Evolutionary conservation across 2,888 invertebrate species (phyloP).

Genomic region (Pandemis cinnamomeana): DNA sequence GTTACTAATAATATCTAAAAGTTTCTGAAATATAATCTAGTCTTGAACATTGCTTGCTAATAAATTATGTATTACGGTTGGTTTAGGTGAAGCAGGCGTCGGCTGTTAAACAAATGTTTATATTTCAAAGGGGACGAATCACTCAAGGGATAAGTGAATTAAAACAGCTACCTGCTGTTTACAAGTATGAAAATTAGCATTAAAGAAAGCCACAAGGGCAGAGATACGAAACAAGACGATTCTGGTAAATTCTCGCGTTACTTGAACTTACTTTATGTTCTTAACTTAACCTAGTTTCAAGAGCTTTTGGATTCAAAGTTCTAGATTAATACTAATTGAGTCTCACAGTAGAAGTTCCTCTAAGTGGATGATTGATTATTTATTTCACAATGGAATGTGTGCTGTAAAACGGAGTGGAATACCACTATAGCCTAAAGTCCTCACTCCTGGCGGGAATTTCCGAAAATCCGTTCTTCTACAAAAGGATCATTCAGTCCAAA

Average conservation of each 20-base stretch:
- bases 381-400: too few species aligned
- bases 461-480: too few species aligned
- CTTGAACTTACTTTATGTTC: background rate
- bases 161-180: conserved; percentile 24
- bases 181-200: conserved; percentile 35
- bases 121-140: conserved; percentile 33
- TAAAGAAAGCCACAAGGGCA: conserved; percentile 27
- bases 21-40: conserved; percentile 11
- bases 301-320: too few species aligned
- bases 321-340: too few species aligned
- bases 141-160: conserved; percentile 32
- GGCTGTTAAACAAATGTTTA: conserved; percentile 38
- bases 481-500: too few species aligned
- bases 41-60: conserved; percentile 1
- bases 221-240: background rate
- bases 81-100: conserved; percentile 22
- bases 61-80: conserved; percentile 31
- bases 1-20: background rate
- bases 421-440: too few species aligned
- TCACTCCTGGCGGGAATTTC: too few species aligned
- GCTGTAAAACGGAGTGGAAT: too few species aligned
- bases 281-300: background rate
- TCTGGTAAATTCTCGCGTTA: background rate
- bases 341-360: too few species aligned
- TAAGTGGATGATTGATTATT: too few species aligned